Evolutionary conservation across 2,113 vertebrate genomes (phyloP), one percentile per base, ranked within the genome.

Genomic region (Psittacara wagleri): DNA sequence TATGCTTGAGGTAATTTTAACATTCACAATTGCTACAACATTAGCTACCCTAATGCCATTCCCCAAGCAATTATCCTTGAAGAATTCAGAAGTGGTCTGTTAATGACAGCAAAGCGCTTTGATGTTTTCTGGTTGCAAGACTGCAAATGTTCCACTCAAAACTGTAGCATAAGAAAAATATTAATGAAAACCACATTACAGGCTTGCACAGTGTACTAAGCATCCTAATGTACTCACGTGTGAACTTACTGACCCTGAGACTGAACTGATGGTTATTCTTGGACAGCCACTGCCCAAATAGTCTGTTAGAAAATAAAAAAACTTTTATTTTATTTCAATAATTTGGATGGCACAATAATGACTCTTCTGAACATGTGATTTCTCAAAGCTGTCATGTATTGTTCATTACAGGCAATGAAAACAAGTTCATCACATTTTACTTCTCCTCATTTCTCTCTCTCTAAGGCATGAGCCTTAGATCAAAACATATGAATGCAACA

Each of bases 291-390:
- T 37, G 59, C 31, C 68, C 83, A 90, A 85, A 85, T 1, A 43
- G 57, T 15, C 72, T 61, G 20, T 17, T 74, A 62, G 35, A 77
- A 91, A 88, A 66, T 6, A 55, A 63, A 20, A 72, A 68, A 11
- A 22, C 79, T 67, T 93, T 51, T 84, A 61, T 67, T 93, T 51
- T 84, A 61, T 90, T 85, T 86, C 41, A 33, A 61, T 86, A 81
- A 95, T 88, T 80, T 68, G 54, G 68, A 72, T 24, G 54, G 62
- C 37, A 46, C 9, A 69, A 31, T 64, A 69, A 86, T 9, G 29
- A 51, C 57, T 69, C 62, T 43, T 43, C 49, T 24, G 59, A 83
- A 74, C 15, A n/a, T 0, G 0, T 0, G 0, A 19, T 61, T 77
- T 69, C 81, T 77, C 89, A 52, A 13, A 88, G 68, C 33, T 86